phyloP scores from a whole-genome alignment of 1,140 invertebrate species.

The Helicoverpa armigera region DNA sequence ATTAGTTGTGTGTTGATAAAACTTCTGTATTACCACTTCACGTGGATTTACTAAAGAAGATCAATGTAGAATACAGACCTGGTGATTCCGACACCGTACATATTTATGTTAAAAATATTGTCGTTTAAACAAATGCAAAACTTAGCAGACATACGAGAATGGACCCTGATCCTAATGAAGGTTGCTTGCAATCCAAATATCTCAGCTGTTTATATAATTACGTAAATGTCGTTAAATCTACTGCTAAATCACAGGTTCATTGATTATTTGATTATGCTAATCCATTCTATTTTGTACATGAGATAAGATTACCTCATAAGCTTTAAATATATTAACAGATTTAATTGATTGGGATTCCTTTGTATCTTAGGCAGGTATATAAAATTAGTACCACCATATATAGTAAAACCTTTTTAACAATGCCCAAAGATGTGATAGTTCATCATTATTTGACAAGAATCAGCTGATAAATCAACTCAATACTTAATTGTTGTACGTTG shows the following conservation, averaged over 20 bases:
- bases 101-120: too few species aligned
- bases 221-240: neutral
- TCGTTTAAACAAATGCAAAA: neutral
- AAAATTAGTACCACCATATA: neutral
- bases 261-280: slow-evolving; percentile 4
- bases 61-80: too few species aligned
- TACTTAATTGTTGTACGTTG: slow-evolving; percentile 5
- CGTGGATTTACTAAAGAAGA: too few species aligned
- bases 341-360: neutral
- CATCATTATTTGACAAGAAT: neutral
- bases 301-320: neutral
- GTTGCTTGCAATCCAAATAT: slow-evolving; percentile 16
- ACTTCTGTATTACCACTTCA: too few species aligned
- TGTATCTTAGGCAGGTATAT: too few species aligned
- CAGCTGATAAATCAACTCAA: slow-evolving; percentile 4
- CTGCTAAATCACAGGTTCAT: neutral
- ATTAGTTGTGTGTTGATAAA: too few species aligned
- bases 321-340: neutral
- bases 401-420: slow-evolving; percentile 11
- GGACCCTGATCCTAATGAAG: slow-evolving; percentile 10
- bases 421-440: slow-evolving; percentile 4
- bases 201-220: neutral
- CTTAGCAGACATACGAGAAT: neutral
- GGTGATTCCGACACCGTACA: too few species aligned
- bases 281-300: neutral